phyloP scores from a whole-genome alignment of 2,888 invertebrate genomes.

The Zeuzera pyrina region DNA sequence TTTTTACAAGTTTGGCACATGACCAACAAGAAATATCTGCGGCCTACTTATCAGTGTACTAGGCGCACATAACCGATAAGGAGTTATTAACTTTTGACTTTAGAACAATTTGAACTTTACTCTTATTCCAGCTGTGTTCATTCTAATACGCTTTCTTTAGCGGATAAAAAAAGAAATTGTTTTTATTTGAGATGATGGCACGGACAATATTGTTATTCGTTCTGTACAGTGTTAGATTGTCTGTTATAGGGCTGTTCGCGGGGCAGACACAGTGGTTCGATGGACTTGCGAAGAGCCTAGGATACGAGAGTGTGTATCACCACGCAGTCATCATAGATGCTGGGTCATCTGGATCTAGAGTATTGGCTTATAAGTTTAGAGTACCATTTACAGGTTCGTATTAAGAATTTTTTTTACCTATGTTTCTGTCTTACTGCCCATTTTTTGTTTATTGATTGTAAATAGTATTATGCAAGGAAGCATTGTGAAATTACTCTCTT shows the following conservation, averaged over 20 bases:
- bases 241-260: slow-evolving; percentile 66
- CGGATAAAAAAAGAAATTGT: background rate
- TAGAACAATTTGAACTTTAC: no score
- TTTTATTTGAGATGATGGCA: background rate
- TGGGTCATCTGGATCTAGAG: slow-evolving; percentile 93
- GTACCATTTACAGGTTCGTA: slow-evolving; percentile 79
- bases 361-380: slow-evolving; percentile 87
- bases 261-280: slow-evolving; percentile 77
- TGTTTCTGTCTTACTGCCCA: no score
- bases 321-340: slow-evolving; percentile 95
- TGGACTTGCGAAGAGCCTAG: slow-evolving; percentile 80
- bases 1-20: no score
- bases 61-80: no score
- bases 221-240: background rate
- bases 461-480: no score
- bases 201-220: background rate
- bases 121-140: no score
- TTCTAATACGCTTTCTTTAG: no score
- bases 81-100: no score
- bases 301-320: slow-evolving; percentile 71
- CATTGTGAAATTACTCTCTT: background rate
- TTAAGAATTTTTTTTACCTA: background rate
- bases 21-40: no score
- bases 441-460: no score
- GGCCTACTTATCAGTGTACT: no score